Base-by-base conservation (phyloP, 2,113 vertebrate species). In the Hippocampus guttulatus region DNA sequence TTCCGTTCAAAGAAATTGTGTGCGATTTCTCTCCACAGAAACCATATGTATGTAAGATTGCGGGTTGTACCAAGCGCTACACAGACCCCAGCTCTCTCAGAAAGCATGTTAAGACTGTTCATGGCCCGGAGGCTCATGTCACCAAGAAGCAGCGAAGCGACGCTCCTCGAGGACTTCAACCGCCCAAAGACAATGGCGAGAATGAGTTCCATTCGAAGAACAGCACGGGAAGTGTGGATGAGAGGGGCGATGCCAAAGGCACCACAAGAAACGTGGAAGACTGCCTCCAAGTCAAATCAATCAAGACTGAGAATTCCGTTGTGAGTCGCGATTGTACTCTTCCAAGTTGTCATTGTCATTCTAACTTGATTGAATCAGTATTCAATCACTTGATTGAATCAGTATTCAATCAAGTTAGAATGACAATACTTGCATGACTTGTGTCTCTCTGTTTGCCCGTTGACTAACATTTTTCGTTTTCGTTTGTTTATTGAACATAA, bases 51-150 rank as follows among this genome's bases (percentile, higher is more conserved):
- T 99, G 97, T 85, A 98, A 98, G 85, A 97, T 99, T 77, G 94
- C 95, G 0, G 96, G 96, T 68, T 99, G 97, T 75, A 98, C 96
- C 0, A 99, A 99, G 89, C 88, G 97, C 40, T 99, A 98, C 93
- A 99, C 97, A 0, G 97, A 99, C 86, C 97, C 97, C 25, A 99
- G 97, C 74, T 99, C 97, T 23, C 96, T 99, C 82, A 92, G 97
- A 86, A 99, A 98, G 79, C 97, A 99, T 0, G 97, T 99, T 23
- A 99, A 99, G 87, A 99, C 97, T 0, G 96, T 99, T 60, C 97
- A 99, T 0, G 97, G 97, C 27, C 97, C 97, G 0, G 97, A 98
- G 0, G 97, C 97, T 0, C 97, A 99, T 0, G 92, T 99, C 84
- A 98, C 97, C 0, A 99, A 99, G 90, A 99, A 98, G 68, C 97